Evolutionary conservation across 2,797 vertebrate species (phyloP), one percentile per base, ranked within the genome.

Genomic region (Meda fulgida): DNA sequence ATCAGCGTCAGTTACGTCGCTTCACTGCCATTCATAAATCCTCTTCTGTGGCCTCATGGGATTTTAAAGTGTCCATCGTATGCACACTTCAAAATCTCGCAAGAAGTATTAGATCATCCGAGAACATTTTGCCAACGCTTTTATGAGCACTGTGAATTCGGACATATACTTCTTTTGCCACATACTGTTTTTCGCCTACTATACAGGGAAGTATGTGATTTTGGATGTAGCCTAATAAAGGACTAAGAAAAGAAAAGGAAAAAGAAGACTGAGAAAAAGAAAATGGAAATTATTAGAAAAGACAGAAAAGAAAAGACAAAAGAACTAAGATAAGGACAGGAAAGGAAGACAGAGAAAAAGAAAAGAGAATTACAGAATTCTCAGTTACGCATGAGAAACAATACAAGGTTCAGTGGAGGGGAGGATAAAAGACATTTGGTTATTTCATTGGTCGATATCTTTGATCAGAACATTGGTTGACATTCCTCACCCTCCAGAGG

Each of bases 381-480:
- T 72, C 43, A 73, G 71, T 73, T 31, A 48, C 6, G 4, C 38
- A 38, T 78, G n/a, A 40, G 4, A 46, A 48, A 80, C n/a, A 16
- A 66, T 34, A 31, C 19, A n/a, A 13, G 3, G 4, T 21, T 21
- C 21, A 40, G 38, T 23, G 19, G 11, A 76, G 8, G 19, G 7
- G 51, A 53, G 78, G 11, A 69, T 31, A 26, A 72, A 46, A 63
- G 21, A 38, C 14, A 40, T 63, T 81, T 71, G 26, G 65, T 70
- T 84, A 80, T 75, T 80, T 76, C n/a, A 14, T 78, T n/a, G 23
- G 29, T 87, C 58, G n/a, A 84, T 83, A 80, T 77, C 29, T 84
- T 78, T 85, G 69, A 88, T 84, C 67, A 34, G 38, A 80, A 69
- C 48, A 81, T 76, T 38, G 36, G 40, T 40, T 84, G 26, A 75